phyloP scores from a whole-genome alignment of 2,888 invertebrate genomes.

The Eupithecia dodoneata region DNA sequence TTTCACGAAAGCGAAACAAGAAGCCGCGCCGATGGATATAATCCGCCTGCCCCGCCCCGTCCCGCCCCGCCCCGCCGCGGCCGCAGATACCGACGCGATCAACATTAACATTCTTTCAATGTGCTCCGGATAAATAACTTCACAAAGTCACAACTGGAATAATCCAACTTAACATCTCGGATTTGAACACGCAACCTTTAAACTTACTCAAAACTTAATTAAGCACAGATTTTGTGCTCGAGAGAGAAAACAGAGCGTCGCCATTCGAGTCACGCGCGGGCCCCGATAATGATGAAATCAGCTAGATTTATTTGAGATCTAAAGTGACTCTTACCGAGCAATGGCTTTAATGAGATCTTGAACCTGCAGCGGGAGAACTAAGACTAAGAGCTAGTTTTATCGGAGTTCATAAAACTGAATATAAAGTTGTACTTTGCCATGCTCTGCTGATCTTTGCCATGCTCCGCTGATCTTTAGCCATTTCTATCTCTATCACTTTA shows the following conservation, averaged over 20 bases:
- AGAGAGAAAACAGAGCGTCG: constrained; percentile 32
- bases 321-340: constrained; percentile 22
- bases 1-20: constrained; percentile 19
- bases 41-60: constrained; percentile 10
- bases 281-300: constrained; percentile 35
- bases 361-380: not conserved
- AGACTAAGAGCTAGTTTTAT: constrained; percentile 3
- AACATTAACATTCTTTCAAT: constrained; percentile 36
- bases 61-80: not conserved
- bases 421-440: not conserved
- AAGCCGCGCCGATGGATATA: constrained; percentile 16
- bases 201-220: constrained; percentile 47
- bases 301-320: constrained; percentile 31
- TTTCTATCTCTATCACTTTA: not conserved
- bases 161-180: constrained; percentile 41
- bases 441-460: not conserved
- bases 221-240: constrained; percentile 43
- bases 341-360: constrained; percentile 11
- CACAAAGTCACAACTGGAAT: constrained; percentile 27
- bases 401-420: constrained; percentile 10
- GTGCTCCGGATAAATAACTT: constrained; percentile 30
- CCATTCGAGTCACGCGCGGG: constrained; percentile 34
- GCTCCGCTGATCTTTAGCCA: not conserved
- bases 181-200: constrained; percentile 43
- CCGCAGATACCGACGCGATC: constrained; percentile 24